Base-by-base conservation (phyloP, 2,797 vertebrate species). In the Cyprinodon diabolis region DNA sequence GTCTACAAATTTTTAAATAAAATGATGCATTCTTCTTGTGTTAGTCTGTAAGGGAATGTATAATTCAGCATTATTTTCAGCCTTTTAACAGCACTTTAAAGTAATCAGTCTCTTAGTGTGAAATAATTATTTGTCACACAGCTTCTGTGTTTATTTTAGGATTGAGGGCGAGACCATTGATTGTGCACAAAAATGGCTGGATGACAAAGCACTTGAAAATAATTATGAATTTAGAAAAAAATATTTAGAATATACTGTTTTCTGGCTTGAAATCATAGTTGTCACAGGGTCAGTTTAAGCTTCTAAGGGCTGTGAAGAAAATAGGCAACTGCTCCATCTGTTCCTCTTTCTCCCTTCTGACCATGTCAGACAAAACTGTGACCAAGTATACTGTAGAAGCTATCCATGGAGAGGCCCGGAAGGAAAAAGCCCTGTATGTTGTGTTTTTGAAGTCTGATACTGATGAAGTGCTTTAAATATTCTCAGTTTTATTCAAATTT, bases 311-410 rank as follows among this genome's bases (percentile, higher is more conserved):
- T 63, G 60, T 63, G 21, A 43, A 63, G 37, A 63, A 63, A 63
- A 63, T 37, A 63, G 60, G 37, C 37, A 63, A 63, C 37, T 63
- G 60, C 37, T 63, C 60, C 60, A 63, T 63, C 60, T 63, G 37
- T 63, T 63, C 19, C 60, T 63, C 4, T 63, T 63, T 43, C 37
- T 43, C 37, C 60, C 37, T 43, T 11, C 60, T 63, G 60, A 63
- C 60, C 60, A 63, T 63, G 60, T 63, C 37, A 63, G 19, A n/a
- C 60, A 63, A 63, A 63, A 63, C 37, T 63, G 19, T 43, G 60
- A 63, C 60, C 37, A 37, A 63, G 60, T 43, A 43, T 63, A 11
- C 37, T 30, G 30, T 30, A 30, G 30, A 43, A 63, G 37, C 10
- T n/a, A 63, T 43, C 60, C 60, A n/a, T 63, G 19, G 40, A 63